Evolutionary conservation across 2,797 vertebrate species (phyloP).

Genomic region (Bradypodion ventrale): DNA sequence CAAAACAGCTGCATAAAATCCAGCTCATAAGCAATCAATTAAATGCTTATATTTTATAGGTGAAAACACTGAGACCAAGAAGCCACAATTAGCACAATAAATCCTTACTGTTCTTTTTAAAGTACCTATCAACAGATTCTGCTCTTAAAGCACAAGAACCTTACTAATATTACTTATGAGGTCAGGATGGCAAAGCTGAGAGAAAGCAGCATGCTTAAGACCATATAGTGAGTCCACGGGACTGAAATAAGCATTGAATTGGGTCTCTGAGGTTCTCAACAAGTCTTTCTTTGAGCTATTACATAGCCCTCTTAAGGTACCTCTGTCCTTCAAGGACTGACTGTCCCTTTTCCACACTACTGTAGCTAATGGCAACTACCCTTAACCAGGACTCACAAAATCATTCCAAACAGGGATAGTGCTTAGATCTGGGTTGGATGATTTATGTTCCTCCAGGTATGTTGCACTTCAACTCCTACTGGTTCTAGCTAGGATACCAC

Average conservation of each 20-base stretch:
- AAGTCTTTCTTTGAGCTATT: not conserved
- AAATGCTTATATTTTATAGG: not conserved
- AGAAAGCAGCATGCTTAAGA: too few relatives aligned
- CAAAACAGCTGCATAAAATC: not conserved
- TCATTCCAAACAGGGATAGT: not conserved
- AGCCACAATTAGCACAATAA: not conserved
- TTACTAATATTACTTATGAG: too few relatives aligned
- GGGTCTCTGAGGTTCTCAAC: too few relatives aligned
- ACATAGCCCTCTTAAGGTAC: not conserved
- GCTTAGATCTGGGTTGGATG: not conserved
- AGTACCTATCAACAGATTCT: not conserved
- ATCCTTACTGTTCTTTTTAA: not conserved
- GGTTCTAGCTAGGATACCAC: not conserved
- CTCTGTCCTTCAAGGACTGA: not conserved
- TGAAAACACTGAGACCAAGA: not conserved
- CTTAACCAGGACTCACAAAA: not conserved
- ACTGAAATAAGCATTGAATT: too few relatives aligned
- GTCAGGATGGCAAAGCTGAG: too few relatives aligned
- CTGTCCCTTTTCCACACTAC: not conserved
- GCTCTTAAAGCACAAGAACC: too few relatives aligned
- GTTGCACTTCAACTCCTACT: not conserved
- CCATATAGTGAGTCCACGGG: not conserved
- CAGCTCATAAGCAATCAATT: not conserved
- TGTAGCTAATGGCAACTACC: not conserved
- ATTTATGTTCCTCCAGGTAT: not conserved